These are phyloP conservation scores for Cervus canadensis DNA, from an alignment of 2,113 vertebrate species.

Conservation along the genomic window DNA sequence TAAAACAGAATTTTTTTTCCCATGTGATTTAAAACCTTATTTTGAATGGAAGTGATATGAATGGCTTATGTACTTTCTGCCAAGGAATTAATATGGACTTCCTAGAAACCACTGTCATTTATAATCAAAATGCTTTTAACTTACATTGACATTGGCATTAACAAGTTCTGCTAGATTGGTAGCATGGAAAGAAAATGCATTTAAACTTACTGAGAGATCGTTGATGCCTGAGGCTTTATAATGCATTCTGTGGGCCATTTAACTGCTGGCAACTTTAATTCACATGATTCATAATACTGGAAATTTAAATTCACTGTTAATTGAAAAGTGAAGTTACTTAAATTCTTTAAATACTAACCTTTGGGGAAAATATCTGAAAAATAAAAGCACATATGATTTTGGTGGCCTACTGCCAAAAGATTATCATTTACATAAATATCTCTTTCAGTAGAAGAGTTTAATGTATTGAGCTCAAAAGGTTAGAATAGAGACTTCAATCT, in stretches of 20 bases:
- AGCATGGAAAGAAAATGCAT: not conserved
- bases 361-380: slow-evolving; percentile 72
- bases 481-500: slow-evolving; percentile 77
- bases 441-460: slow-evolving; percentile 75
- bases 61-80: slow-evolving; percentile 40
- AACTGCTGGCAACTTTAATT: slow-evolving; percentile 53
- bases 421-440: slow-evolving; percentile 81
- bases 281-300: slow-evolving; percentile 57
- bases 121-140: slow-evolving; percentile 33
- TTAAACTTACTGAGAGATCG: slow-evolving; percentile 13
- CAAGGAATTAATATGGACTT: not conserved
- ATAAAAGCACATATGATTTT: slow-evolving; percentile 74
- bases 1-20: slow-evolving; percentile 40
- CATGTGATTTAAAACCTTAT: slow-evolving; percentile 2
- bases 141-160: not conserved
- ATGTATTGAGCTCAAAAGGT: slow-evolving; percentile 74
- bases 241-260: slow-evolving; percentile 49
- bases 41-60: slow-evolving; percentile 42
- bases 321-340: slow-evolving; percentile 75
- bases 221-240: slow-evolving; percentile 44
- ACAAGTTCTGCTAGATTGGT: not conserved
- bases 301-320: slow-evolving; percentile 64
- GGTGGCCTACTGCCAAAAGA: slow-evolving; percentile 74
- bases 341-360: slow-evolving; percentile 72
- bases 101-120: slow-evolving; percentile 12